Conservation (phyloP, 1,140 invertebrate species). For the Mamestra configurata region DNA sequence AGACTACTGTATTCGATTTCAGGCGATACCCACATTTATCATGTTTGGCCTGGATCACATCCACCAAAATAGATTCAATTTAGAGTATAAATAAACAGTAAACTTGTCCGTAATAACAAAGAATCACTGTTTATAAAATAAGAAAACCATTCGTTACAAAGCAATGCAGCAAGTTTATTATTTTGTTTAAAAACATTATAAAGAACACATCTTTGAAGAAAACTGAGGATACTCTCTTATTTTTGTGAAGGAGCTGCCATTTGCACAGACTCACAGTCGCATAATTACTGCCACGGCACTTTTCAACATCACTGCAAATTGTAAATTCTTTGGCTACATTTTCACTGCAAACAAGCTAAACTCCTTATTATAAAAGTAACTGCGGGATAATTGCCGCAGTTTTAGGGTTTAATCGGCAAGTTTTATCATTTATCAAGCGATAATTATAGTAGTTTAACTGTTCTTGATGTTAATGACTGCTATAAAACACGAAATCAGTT, state of each 20-base stretch:
- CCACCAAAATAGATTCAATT: conserved; percentile 8
- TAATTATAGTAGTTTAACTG: conserved; percentile 23
- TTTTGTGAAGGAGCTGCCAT: conserved; percentile 24
- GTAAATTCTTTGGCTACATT: conserved; percentile 30
- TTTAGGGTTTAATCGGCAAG: conserved; percentile 1
- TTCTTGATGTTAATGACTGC: conserved; percentile 17
- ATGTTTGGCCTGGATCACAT: neutral
- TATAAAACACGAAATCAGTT: conserved; percentile 5
- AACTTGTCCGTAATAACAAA: too few species aligned
- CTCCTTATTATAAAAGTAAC: conserved; percentile 16
- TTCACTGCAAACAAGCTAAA: conserved; percentile 24
- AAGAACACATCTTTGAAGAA: conserved; percentile 24
- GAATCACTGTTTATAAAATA: too few species aligned
- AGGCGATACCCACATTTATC: neutral
- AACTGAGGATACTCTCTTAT: conserved; percentile 14
- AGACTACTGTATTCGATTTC: conserved; percentile 12
- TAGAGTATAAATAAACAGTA: too few species aligned
- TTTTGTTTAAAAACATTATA: neutral
- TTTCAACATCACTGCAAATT: conserved; percentile 33
- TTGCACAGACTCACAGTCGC: conserved; percentile 38
- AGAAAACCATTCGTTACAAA: neutral
- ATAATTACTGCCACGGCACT: conserved; percentile 41
- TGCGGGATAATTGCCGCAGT: conserved; percentile 19
- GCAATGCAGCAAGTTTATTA: neutral
- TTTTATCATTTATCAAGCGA: conserved; percentile 25